Conservation (phyloP, 2,113 vertebrate genomes). For the Tenebrosternarchus preto region DNA sequence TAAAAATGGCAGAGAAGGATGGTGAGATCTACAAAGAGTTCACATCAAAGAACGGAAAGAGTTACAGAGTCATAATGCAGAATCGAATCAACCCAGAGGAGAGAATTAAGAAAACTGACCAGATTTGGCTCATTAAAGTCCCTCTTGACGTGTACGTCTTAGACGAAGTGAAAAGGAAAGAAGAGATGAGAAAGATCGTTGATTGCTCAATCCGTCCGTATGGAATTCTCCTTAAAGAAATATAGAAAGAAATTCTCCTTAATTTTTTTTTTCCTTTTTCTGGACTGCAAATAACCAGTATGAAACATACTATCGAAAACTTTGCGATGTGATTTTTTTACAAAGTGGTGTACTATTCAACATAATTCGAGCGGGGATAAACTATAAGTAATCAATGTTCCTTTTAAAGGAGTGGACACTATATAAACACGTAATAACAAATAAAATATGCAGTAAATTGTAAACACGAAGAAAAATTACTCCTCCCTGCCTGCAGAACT, state of each 20-base stretch:
- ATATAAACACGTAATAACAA: too few species aligned
- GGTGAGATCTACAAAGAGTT: slow-evolving; percentile 52
- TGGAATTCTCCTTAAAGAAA: slow-evolving; percentile 64
- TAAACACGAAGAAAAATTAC: too few species aligned
- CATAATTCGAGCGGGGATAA: too few species aligned
- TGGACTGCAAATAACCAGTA: background rate
- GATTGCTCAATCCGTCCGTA: slow-evolving; percentile 66
- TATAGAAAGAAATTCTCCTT: background rate
- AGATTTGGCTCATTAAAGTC: slow-evolving; percentile 63
- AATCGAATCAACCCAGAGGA: slow-evolving; percentile 65
- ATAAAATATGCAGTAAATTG: too few species aligned
- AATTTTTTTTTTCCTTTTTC: too few species aligned
- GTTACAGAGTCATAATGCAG: slow-evolving; percentile 67
- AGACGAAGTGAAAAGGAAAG: background rate
- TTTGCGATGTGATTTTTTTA: too few species aligned
- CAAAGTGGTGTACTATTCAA: background rate
- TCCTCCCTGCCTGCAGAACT: too few species aligned
- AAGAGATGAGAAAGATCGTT: slow-evolving; percentile 51
- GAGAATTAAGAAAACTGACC: slow-evolving; percentile 24
- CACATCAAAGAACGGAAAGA: slow-evolving; percentile 62
- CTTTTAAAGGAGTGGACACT: too few species aligned
- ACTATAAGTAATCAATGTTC: too few species aligned
- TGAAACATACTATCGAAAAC: background rate
- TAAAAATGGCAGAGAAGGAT: background rate
- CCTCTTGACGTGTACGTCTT: slow-evolving; percentile 25